These are phyloP conservation scores for Hydrophis major DNA, from an alignment of 2,797 vertebrate genomes.

Conservation along the genomic window DNA sequence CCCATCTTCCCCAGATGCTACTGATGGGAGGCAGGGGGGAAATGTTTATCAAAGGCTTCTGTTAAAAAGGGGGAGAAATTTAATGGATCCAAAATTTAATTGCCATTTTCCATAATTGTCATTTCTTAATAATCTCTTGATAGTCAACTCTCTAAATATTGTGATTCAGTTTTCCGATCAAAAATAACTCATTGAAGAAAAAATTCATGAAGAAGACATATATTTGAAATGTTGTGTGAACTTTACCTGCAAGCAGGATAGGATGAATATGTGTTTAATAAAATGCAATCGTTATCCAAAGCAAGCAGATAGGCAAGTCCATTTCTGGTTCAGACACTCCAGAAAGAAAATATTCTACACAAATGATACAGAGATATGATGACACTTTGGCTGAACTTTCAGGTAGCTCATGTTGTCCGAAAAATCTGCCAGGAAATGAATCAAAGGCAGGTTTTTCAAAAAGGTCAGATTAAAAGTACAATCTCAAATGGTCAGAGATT, in stretches of 20 bases:
- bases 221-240: background rate
- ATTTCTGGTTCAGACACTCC: background rate
- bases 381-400: slow-evolving; percentile 21
- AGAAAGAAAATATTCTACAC: background rate
- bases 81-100: background rate
- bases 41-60: background rate
- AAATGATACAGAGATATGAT: background rate
- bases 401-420: background rate
- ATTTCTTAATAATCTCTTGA: background rate
- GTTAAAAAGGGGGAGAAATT: background rate
- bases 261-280: background rate
- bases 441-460: slow-evolving; percentile 11
- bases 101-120: background rate
- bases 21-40: background rate
- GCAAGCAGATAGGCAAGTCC: background rate
- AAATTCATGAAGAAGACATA: background rate
- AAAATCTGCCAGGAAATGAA: slow-evolving; percentile 24
- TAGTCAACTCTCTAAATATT: background rate
- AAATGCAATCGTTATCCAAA: background rate
- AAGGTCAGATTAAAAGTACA: background rate
- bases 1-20: background rate
- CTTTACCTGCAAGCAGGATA: background rate
- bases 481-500: background rate
- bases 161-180: background rate
- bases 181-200: background rate